Percentiles rank a stretch among this genome's conserved stretches.
Evolutionary conservation across 2,797 vertebrate species (phyloP).

Genomic region (Epinephelus malabaricus): DNA sequence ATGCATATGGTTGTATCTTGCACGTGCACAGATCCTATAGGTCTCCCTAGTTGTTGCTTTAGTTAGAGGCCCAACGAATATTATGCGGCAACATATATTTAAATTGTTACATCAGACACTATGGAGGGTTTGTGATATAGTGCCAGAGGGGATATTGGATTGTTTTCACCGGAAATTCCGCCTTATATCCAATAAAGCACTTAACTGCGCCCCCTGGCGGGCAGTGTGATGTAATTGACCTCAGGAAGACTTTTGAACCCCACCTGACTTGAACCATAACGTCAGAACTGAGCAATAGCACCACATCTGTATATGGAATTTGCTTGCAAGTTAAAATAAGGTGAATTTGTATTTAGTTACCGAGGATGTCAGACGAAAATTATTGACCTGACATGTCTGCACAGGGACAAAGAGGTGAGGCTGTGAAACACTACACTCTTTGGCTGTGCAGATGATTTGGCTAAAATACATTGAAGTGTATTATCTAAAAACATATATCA

Average conservation of each 20-base stretch:
- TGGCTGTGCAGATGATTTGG: neutral
- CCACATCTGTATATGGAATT: neutral
- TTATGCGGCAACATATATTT: neutral
- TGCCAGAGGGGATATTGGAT: neutral
- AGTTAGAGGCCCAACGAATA: neutral
- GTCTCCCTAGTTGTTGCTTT: neutral
- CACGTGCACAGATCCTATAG: neutral
- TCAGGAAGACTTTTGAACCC: neutral
- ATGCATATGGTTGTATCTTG: neutral
- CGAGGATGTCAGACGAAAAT: neutral
- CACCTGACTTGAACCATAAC: neutral
- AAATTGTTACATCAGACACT: neutral
- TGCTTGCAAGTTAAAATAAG: neutral
- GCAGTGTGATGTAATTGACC: neutral
- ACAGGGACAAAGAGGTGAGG: too few species aligned
- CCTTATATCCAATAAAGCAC: neutral
- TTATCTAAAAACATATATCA: too few species aligned
- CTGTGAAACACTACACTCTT: too few species aligned
- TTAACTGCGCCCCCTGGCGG: neutral
- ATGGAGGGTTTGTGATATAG: neutral
- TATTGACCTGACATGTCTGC: neutral
- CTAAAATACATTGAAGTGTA: neutral
- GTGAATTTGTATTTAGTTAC: neutral
- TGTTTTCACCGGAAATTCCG: constrained; percentile 22
- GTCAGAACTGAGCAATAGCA: neutral